Evolutionary conservation across 2,797 vertebrate genomes (phyloP).

Genomic region (Bradypodion ventrale): DNA sequence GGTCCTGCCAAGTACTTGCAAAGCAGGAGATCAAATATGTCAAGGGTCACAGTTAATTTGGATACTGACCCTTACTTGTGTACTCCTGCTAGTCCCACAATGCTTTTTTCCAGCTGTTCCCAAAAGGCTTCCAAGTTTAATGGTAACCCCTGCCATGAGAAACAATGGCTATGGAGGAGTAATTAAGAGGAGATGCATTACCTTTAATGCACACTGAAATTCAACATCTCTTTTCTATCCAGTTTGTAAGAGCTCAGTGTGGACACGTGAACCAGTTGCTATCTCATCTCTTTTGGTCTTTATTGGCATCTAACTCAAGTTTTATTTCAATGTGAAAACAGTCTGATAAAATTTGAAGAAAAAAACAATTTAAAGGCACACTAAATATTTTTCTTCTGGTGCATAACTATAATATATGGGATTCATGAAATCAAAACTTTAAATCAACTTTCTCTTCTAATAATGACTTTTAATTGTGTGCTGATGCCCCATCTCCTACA

Average conservation of each 20-base stretch:
- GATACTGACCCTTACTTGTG: background rate
- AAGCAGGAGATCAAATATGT: background rate
- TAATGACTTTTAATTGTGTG: background rate
- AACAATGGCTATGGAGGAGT: too few relatives aligned
- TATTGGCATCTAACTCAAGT: background rate
- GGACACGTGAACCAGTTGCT: background rate
- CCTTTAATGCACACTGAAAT: background rate
- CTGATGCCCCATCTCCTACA: background rate
- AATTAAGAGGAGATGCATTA: background rate
- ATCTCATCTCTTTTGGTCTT: background rate
- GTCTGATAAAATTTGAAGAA: background rate
- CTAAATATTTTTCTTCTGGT: background rate
- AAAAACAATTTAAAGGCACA: too few relatives aligned
- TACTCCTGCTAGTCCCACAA: background rate
- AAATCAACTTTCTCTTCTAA: background rate
- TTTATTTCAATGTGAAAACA: background rate
- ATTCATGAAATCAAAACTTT: background rate
- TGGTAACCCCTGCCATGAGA: too few relatives aligned
- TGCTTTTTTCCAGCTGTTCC: background rate
- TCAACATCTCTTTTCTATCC: background rate
- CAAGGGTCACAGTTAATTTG: background rate
- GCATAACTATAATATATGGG: background rate
- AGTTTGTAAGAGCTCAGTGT: background rate
- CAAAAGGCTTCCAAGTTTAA: background rate
- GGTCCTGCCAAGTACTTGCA: background rate